Conservation (phyloP, 2,113 vertebrate genomes). For the Rhinopomastus cyanomelas region DNA sequence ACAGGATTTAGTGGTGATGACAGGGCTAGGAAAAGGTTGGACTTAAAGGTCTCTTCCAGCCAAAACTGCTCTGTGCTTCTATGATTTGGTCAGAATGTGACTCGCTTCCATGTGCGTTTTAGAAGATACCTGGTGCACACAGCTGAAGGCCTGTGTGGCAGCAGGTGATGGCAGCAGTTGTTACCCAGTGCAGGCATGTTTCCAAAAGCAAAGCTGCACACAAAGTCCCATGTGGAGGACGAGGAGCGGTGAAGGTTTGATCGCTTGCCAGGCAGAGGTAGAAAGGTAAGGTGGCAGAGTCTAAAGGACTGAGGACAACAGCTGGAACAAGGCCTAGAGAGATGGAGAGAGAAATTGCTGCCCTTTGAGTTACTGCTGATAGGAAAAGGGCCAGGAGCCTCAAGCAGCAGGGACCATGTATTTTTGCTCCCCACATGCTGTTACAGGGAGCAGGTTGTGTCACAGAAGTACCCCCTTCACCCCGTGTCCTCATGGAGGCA, state of each 20-base stretch:
- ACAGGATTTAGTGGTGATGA: no score
- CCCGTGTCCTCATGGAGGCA: neutral
- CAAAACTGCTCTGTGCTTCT: no score
- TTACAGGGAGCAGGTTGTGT: neutral
- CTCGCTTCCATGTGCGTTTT: neutral
- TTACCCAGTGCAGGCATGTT: neutral
- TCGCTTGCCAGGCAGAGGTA: neutral
- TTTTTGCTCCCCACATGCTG: accelerated
- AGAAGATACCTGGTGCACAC: neutral
- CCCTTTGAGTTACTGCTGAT: neutral
- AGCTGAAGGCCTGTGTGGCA: neutral
- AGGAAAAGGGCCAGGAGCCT: neutral
- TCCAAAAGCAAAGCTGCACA: neutral
- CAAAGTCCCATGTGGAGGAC: neutral
- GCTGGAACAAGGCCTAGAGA: neutral
- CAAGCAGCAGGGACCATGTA: neutral
- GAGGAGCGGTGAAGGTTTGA: neutral
- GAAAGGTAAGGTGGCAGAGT: neutral
- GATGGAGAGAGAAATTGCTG: neutral
- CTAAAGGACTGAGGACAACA: neutral
- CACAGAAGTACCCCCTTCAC: neutral
- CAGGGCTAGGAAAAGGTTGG: no score
- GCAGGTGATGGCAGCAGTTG: neutral
- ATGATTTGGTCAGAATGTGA: neutral
- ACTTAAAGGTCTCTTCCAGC: no score